Base-by-base conservation (phyloP, 1,140 invertebrate species). In the Zeugodacus cucurbitae region DNA sequence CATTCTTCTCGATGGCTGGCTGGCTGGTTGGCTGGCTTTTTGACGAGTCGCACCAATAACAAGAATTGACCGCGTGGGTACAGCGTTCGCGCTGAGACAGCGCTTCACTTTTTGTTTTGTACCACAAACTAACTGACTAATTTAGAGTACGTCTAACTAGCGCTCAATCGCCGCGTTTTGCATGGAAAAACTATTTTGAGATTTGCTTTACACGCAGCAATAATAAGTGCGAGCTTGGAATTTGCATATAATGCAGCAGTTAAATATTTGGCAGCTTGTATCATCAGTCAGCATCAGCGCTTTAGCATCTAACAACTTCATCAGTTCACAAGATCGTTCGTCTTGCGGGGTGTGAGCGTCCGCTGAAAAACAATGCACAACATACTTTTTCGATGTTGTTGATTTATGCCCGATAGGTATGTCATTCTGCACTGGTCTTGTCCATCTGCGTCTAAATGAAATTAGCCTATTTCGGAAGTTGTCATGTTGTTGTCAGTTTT, bases 381-480 rank as follows among this genome's bases (percentile, higher is more conserved):
- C 34, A 37, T 62, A 54, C 20, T 20, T 54, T 54, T 54, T 17
- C 48, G 48, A 54, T 20, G 67, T 41, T 41, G 32, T 37, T 74
- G 67, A 74, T 74, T 74, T 74, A 41, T 74, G 22, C 0, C 67
- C 4, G 67, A 74, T 74, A n/a, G 22, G 20, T 74, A 67, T 34
- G 26, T 20, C 20, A 20, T 74, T 41, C 32, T 74, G 67, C 67
- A 41, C 67, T 41, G 20, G 34, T 74, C 26, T 41, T 41, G 67
- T 10, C 67, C 20, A 74, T 22, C 8, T 74, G 29, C 67, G 20
- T 22, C n/a, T n/a, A 74, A 22, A 74, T 74, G 34, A 74, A 41
- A n/a, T 37, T 37, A 7, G 67, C 67, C 34, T 74, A 74, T 74
- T 74, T 74, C 34, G 67, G 67, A 74, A 74, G 67, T 74, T 74